Evolutionary conservation across 2,888 invertebrate genomes (phyloP).

Genomic region (Rhabditoides inermis): DNA sequence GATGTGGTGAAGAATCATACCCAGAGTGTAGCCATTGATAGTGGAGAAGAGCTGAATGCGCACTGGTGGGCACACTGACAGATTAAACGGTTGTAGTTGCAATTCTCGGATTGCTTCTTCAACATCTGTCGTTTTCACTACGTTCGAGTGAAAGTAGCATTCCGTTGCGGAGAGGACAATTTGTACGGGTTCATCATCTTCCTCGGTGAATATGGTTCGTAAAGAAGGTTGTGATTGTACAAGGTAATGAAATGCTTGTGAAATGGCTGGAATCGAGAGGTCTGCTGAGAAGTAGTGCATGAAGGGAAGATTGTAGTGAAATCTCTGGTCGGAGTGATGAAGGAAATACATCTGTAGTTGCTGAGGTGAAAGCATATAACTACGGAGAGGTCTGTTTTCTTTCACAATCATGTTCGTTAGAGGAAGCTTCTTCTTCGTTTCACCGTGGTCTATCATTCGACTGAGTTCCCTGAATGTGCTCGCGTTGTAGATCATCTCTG

Average conservation of each 20-base stretch:
- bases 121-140: not conserved
- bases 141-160: conserved; percentile 7
- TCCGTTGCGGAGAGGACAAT: conserved; percentile 21
- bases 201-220: conserved; percentile 8
- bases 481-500: no score
- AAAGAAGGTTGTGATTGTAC: conserved; percentile 15
- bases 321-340: conserved; percentile 4
- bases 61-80: no score
- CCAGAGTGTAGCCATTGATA: no score
- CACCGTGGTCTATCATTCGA: no score
- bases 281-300: conserved; percentile 13
- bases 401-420: not conserved
- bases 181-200: conserved; percentile 11
- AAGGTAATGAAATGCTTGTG: conserved; percentile 8
- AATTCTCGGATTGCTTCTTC: conserved; percentile 3
- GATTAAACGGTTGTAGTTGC: not conserved
- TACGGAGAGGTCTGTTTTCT: conserved; percentile 1
- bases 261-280: conserved; percentile 3
- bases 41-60: no score
- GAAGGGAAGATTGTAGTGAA: conserved; percentile 17
- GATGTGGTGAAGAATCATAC: conserved; percentile 31
- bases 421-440: not conserved
- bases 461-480: no score
- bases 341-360: conserved; percentile 24
- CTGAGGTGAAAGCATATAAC: conserved; percentile 15